Evolutionary conservation across 2,797 vertebrate genomes (phyloP).

Genomic region (Chanos chanos): DNA sequence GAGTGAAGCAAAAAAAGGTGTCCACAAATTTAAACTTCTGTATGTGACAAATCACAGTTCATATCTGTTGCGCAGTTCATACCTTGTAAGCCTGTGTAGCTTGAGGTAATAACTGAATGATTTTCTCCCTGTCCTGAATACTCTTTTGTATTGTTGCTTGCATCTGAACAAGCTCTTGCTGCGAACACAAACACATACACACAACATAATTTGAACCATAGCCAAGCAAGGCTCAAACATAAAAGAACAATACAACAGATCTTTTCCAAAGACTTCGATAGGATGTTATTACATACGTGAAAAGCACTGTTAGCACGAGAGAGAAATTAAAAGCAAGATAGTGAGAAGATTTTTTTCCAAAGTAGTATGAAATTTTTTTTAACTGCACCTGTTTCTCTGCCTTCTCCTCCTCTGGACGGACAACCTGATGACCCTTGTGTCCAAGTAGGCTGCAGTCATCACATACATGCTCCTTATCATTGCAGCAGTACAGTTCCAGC

Average conservation of each 20-base stretch:
- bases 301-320: not conserved
- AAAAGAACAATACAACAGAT: not conserved
- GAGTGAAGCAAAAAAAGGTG: no score
- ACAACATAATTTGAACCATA: not conserved
- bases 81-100: slow-evolving; percentile 37
- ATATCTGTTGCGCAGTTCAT: no score
- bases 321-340: not conserved
- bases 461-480: slow-evolving; percentile 67
- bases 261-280: not conserved
- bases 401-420: slow-evolving; percentile 58
- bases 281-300: not conserved
- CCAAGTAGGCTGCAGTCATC: slow-evolving; percentile 59
- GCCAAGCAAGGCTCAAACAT: not conserved
- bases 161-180: slow-evolving; percentile 36
- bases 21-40: no score
- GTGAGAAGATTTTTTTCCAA: not conserved
- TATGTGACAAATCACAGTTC: no score
- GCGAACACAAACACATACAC: not conserved
- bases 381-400: slow-evolving; percentile 61
- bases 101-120: slow-evolving; percentile 37
- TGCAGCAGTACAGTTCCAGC: slow-evolving; percentile 66
- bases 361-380: accelerated
- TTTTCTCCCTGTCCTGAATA: slow-evolving; percentile 38
- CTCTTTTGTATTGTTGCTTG: slow-evolving; percentile 21
- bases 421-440: slow-evolving; percentile 66